Percentiles rank a stretch among this genome's conserved stretches.
phyloP scores from a whole-genome alignment of 2,888 invertebrate species.

The Cosmia pyralina region DNA sequence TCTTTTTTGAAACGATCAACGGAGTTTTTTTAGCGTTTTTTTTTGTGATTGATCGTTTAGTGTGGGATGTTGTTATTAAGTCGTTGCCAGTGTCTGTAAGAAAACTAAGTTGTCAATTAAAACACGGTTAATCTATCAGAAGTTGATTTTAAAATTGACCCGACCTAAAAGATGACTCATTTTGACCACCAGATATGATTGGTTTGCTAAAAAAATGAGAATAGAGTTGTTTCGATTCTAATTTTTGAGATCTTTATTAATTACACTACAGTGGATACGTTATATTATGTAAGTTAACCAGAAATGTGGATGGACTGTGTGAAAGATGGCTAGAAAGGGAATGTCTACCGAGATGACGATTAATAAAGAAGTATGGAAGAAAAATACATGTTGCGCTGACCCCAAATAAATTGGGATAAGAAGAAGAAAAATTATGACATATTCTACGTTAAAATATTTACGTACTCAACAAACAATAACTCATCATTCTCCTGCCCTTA shows the following conservation, averaged over 20 bases:
- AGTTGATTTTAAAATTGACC: neutral
- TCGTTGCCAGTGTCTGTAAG: neutral
- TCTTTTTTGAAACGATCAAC: slow-evolving; percentile 59
- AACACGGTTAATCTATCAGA: slow-evolving; percentile 6
- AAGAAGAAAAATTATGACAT: too few relatives aligned
- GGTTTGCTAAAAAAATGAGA: neutral
- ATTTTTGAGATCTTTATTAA: neutral
- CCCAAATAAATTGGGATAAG: too few relatives aligned
- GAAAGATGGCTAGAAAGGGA: too few relatives aligned
- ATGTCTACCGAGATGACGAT: too few relatives aligned
- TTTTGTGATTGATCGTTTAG: slow-evolving; percentile 14
- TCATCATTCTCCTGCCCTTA: too few relatives aligned
- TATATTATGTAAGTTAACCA: neutral
- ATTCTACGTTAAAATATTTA: too few relatives aligned
- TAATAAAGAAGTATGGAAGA: too few relatives aligned
- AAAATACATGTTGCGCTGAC: too few relatives aligned
- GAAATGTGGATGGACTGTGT: too few relatives aligned
- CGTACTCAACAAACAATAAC: neutral
- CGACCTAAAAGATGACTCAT: neutral
- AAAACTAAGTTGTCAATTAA: slow-evolving; percentile 16
- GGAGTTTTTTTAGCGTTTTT: slow-evolving; percentile 11
- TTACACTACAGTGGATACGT: neutral
- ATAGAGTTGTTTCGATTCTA: neutral
- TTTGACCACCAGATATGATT: neutral
- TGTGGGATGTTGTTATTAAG: slow-evolving; percentile 14